Evolutionary conservation across 2,888 invertebrate genomes (phyloP).

Genomic region (Elmis aenea): DNA sequence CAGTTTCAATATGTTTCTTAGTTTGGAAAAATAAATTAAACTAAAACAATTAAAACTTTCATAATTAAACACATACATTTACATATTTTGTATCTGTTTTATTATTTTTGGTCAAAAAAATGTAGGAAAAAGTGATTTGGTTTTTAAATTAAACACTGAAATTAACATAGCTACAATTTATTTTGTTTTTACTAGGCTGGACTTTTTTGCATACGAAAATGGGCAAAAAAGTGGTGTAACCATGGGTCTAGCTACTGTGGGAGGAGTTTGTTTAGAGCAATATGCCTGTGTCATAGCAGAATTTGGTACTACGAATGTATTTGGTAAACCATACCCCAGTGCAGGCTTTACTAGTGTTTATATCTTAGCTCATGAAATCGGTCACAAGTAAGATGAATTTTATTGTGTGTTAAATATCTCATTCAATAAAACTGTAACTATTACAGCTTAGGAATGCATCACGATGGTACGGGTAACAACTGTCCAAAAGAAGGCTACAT

Average conservation of each 20-base stretch:
- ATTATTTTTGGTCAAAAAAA: no score
- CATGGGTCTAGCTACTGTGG: slow-evolving; percentile 78
- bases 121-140: no score
- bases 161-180: no score
- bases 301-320: slow-evolving; percentile 66
- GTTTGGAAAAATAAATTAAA: no score
- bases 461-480: slow-evolving; percentile 66
- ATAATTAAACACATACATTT: no score
- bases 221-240: slow-evolving; percentile 67
- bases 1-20: no score
- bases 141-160: no score
- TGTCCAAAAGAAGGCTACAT: slow-evolving; percentile 75
- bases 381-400: slow-evolving; percentile 63
- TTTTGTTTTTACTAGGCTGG: no score
- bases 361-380: slow-evolving; percentile 78
- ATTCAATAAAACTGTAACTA: slow-evolving; percentile 1
- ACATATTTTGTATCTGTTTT: no score
- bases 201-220: slow-evolving; percentile 68
- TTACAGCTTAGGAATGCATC: slow-evolving; percentile 73
- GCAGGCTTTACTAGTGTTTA: slow-evolving; percentile 81
- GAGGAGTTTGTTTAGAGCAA: slow-evolving; percentile 66
- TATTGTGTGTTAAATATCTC: not conserved
- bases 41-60: no score
- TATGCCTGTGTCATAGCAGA: slow-evolving; percentile 76
- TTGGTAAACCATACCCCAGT: slow-evolving; percentile 75